Evolutionary conservation across 2,888 invertebrate genomes (phyloP).

Genomic region (Poecilobothrus nobilitatus): DNA sequence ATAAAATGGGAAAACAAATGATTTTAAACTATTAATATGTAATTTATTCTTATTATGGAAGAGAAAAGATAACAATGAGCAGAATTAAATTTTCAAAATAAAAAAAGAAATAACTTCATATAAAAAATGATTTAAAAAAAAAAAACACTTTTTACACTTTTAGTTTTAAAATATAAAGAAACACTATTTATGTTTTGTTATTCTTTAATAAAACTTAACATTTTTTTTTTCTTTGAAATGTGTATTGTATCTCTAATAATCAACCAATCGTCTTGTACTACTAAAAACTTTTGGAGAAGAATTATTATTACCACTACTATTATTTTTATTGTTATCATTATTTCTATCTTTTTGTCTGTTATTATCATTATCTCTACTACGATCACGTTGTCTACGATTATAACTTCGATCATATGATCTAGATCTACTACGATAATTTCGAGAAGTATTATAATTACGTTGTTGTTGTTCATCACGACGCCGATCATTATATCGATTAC

Average conservation of each 20-base stretch:
- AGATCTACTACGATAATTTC: constrained; percentile 30
- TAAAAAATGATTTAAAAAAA: too few species aligned
- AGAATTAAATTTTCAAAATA: too few species aligned
- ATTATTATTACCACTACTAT: neutral
- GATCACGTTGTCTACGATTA: constrained; percentile 24
- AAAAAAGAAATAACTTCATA: too few species aligned
- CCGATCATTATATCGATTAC: constrained; percentile 27
- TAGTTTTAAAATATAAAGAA: neutral
- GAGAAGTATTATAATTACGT: constrained; percentile 33
- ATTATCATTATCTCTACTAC: constrained; percentile 22
- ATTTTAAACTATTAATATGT: too few species aligned
- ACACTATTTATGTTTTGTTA: neutral
- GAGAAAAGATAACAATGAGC: too few species aligned
- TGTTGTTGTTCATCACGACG: constrained; percentile 30
- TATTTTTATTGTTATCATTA: constrained; percentile 7
- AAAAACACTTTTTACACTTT: too few species aligned
- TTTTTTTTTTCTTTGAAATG: neutral
- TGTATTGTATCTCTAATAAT: neutral
- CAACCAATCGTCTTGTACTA: constrained; percentile 7
- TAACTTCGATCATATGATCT: constrained; percentile 24
- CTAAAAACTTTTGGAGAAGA: neutral
- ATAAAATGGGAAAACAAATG: too few species aligned
- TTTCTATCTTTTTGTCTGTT: constrained; percentile 21
- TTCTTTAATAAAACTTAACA: neutral
- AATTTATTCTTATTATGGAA: too few species aligned